A percentile compares a stretch with the other conserved stretches of the same genome.
These are phyloP conservation scores for Endotricha flammealis DNA, from an alignment of 2,888 invertebrate species.

Conservation along the genomic window DNA sequence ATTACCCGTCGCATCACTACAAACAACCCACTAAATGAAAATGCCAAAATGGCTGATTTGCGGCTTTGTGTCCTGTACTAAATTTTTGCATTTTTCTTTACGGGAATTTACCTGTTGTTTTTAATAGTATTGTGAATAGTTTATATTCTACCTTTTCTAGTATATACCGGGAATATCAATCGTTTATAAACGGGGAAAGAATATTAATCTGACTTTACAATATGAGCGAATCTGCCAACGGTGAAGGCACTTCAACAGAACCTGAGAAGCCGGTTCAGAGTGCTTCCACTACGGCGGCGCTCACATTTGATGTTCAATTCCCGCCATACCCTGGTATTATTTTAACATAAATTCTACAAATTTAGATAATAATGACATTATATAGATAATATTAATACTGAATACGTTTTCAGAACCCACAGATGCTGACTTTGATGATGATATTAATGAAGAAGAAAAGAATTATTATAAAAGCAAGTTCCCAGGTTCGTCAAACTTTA, in stretches of 20 bases:
- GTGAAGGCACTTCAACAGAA: conserved; percentile 40
- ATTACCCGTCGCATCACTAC: no score
- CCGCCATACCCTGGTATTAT: conserved; percentile 63
- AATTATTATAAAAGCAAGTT: conserved; percentile 70
- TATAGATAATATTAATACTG: no score
- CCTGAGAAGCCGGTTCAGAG: conserved; percentile 57
- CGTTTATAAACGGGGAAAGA: not conserved
- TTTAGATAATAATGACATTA: no score
- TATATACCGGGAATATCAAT: not conserved
- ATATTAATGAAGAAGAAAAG: conserved; percentile 73
- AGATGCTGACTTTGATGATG: conserved; percentile 73
- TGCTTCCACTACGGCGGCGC: not conserved
- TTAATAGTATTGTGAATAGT: no score
- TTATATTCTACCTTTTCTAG: not conserved
- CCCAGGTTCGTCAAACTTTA: conserved; percentile 47
- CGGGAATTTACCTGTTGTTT: not conserved
- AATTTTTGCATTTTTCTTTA: not conserved
- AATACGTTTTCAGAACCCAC: conserved; percentile 58
- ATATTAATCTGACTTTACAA: conserved; percentile 24
- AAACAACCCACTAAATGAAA: conserved; percentile 18
- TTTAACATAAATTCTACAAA: not conserved
- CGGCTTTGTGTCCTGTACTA: conserved; percentile 15
- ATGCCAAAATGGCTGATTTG: conserved; percentile 53
- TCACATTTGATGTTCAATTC: conserved; percentile 48
- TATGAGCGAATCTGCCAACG: conserved; percentile 54